Evolutionary conservation across 2,113 vertebrate genomes (phyloP).

Genomic region (Triplophysa dalaica): DNA sequence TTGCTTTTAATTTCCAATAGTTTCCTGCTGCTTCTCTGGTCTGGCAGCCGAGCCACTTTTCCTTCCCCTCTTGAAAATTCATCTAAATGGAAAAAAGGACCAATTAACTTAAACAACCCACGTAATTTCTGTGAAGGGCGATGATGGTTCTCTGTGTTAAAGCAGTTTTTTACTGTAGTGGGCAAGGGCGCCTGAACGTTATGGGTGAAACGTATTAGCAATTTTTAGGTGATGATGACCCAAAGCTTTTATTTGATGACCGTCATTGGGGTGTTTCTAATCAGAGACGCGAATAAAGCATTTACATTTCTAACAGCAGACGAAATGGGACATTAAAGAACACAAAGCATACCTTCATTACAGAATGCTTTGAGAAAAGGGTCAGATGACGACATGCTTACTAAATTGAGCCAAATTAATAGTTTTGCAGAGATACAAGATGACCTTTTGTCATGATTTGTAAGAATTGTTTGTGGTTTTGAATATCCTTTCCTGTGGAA

Average conservation of each 20-base stretch:
- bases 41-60: slow-evolving; percentile 26
- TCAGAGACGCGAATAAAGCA: not conserved
- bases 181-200: slow-evolving; percentile 2
- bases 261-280: not conserved
- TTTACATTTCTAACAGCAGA: slow-evolving; percentile 1
- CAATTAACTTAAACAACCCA: slow-evolving; percentile 16
- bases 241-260: not conserved
- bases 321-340: not conserved
- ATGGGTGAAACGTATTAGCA: not conserved
- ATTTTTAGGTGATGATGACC: not conserved
- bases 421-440: not conserved
- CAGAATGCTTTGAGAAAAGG: not conserved
- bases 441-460: too few species aligned
- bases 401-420: slow-evolving; percentile 2
- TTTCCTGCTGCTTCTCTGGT: slow-evolving; percentile 62
- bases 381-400: slow-evolving; percentile 7
- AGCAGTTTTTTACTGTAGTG: not conserved
- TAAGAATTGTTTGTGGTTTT: too few species aligned
- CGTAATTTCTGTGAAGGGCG: not conserved
- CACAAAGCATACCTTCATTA: too few species aligned
- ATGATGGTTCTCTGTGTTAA: not conserved
- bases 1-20: slow-evolving; percentile 60
- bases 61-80: slow-evolving; percentile 37
- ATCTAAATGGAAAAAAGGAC: slow-evolving; percentile 26
- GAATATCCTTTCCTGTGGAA: too few species aligned